Evolutionary conservation across 37 sponge, comb jelly and placozoan species (phyloP), one percentile per base, ranked within the genome.

Genomic region (Aplysina aerophoba): DNA sequence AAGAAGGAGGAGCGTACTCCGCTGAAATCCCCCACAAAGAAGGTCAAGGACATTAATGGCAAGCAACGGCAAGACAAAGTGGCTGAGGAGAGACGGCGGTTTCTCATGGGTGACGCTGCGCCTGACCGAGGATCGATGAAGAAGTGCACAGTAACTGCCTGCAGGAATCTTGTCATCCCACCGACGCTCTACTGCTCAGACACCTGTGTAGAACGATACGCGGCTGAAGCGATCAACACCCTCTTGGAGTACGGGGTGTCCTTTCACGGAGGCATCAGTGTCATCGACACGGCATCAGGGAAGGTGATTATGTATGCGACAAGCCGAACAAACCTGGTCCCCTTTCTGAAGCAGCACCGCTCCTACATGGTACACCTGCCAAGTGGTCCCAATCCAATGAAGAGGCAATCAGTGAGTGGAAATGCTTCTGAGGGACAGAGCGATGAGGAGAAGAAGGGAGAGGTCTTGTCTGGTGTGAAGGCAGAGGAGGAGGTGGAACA

Each of bases 261-360:
- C n/a, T 14, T 82, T 37, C 78, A 85, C 15, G 85, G 86, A 13
- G 91, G 95, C 55, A 83, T 94, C 41, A 85, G 58, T 44, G 91
- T 94, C 69, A 28, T 91, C 28, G 95, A 94, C 41, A 85, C 68
- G 54, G 86, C 81, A 55, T 87, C 92, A 25, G 89, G 89, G 67
- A 90, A 86, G 71, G 74, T 88, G 22, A 55, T 94, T 65, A 85
- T 87, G 63, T 92, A 73, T 17, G 95, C 95, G 35, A 92, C 95
- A 44, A 91, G 85, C 55, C 80, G 85, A 31, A 85, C 73, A 60
- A 73, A 82, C 12, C 85, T 94, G 33, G 84, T 86, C 44, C 65
- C 85, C 33, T 94, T 92, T 89, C 71, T 94, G 19, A 86, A 86
- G 81, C 25, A 4, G 24, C 95, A 94, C 73, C 85, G 83, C 11